Evolutionary conservation across 2,888 invertebrate genomes (phyloP).

Genomic region (Hypselothyrea guttata): DNA sequence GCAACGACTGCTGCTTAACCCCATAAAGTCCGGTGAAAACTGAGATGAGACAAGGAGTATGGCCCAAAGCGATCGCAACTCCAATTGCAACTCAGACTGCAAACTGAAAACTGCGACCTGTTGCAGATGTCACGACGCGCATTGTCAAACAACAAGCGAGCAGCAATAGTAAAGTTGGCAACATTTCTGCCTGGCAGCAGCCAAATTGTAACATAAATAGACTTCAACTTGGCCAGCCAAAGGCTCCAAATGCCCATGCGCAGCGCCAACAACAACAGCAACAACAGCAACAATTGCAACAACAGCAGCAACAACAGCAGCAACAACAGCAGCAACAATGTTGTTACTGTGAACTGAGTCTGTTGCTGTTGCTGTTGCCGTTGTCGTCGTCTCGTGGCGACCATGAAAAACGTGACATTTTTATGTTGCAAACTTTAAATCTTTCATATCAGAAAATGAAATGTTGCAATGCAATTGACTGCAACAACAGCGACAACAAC

Average conservation of each 20-base stretch:
- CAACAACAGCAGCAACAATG: slow-evolving; percentile 32
- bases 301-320: slow-evolving; percentile 16
- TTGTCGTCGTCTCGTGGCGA: slow-evolving; percentile 70
- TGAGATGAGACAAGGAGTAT: no score
- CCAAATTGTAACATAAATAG: slow-evolving; percentile 76
- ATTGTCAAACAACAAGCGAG: slow-evolving; percentile 69
- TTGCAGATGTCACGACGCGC: slow-evolving; percentile 80
- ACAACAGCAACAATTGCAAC: slow-evolving; percentile 36
- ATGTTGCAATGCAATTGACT: slow-evolving; percentile 75
- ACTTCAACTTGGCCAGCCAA: slow-evolving; percentile 69
- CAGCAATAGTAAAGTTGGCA: slow-evolving; percentile 49
- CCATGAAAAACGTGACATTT: slow-evolving; percentile 83
- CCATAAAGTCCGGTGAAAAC: slow-evolving; percentile 3
- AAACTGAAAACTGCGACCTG: slow-evolving; percentile 47
- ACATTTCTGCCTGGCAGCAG: slow-evolving; percentile 75
- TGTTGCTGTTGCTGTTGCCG: slow-evolving; percentile 32
- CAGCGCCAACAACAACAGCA: slow-evolving; percentile 59
- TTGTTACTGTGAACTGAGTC: slow-evolving; percentile 7
- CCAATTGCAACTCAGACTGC: slow-evolving; percentile 11
- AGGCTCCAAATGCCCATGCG: slow-evolving; percentile 72
- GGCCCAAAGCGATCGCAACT: slow-evolving; percentile 11
- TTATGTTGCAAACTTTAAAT: slow-evolving; percentile 81
- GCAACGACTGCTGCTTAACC: slow-evolving; percentile 4
- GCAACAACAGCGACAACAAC: slow-evolving; percentile 59
- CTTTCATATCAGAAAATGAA: slow-evolving; percentile 80